A percentile compares a stretch with the other conserved stretches of the same genome.
Conservation (phyloP, 2,888 invertebrate species). For the Noctua fimbriata region DNA sequence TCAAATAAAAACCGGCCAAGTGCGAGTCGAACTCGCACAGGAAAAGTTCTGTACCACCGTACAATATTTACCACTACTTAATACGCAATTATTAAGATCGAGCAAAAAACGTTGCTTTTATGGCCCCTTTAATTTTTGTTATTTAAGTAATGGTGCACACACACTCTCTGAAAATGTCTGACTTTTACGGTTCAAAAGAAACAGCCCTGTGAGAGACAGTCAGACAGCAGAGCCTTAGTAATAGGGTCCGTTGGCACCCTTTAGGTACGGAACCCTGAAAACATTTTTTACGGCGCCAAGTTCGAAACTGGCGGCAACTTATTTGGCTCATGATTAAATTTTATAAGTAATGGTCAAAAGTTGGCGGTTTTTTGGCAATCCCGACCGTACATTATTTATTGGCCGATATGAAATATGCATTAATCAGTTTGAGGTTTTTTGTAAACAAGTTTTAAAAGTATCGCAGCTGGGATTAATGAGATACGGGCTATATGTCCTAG, state of each 20-base stretch:
- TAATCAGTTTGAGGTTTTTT: constrained; percentile 74
- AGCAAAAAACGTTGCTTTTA: not conserved
- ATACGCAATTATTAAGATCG: not conserved
- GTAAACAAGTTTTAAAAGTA: constrained; percentile 77
- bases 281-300: constrained; percentile 52
- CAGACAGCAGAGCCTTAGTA: not conserved
- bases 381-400: constrained; percentile 82
- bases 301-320: constrained; percentile 69
- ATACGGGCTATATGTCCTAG: constrained; percentile 48
- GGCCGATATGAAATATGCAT: constrained; percentile 82
- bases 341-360: constrained; percentile 82
- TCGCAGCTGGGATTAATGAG: constrained; percentile 72
- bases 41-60: not conserved
- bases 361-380: constrained; percentile 79
- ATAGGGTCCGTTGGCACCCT: not conserved
- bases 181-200: not conserved
- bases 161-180: not conserved
- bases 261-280: constrained; percentile 1
- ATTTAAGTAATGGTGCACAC: not conserved
- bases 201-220: not conserved
- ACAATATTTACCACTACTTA: not conserved
- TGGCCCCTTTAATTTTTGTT: not conserved
- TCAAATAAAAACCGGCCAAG: constrained; percentile 12
- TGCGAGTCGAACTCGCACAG: not conserved
- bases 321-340: constrained; percentile 84